Conservation (phyloP, 1,140 invertebrate species). For the Coenobita brevimanus region DNA sequence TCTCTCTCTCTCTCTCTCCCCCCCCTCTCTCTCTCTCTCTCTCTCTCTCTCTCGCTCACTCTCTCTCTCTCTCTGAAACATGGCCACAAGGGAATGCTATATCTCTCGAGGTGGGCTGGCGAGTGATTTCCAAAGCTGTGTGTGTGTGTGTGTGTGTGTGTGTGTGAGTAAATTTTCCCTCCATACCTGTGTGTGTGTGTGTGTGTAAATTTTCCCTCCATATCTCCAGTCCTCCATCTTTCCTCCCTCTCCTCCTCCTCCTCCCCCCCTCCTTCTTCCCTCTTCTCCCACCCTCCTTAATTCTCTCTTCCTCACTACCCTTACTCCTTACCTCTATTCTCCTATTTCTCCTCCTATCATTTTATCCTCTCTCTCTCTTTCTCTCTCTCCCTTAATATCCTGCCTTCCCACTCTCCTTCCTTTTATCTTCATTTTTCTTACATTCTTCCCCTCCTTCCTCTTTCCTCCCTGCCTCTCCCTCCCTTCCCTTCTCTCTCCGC, state of each 20-base stretch:
- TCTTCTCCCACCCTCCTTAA: neutral
- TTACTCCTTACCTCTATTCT: neutral
- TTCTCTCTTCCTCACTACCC: too few relatives aligned
- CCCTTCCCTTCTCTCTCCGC: neutral
- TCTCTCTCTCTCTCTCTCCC: too few relatives aligned
- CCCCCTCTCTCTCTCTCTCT: too few relatives aligned
- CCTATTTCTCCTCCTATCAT: neutral
- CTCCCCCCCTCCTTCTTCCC: neutral
- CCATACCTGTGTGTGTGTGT: neutral
- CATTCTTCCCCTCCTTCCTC: neutral
- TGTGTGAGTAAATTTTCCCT: neutral
- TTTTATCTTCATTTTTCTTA: neutral
- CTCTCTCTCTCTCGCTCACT: too few relatives aligned
- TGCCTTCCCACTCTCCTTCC: neutral
- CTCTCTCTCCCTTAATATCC: neutral
- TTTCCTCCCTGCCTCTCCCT: neutral
- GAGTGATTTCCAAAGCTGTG: too few relatives aligned
- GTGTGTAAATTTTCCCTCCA: neutral
- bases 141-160: too few relatives aligned
- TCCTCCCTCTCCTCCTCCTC: neutral
- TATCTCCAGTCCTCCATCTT: neutral
- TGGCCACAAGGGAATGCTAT: too few relatives aligned
- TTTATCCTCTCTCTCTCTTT: neutral
- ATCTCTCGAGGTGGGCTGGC: too few relatives aligned
- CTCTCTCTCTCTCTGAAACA: too few relatives aligned